These are phyloP conservation scores for Fissipunctia ypsillon DNA, from an alignment of 2,888 invertebrate genomes.

Conservation along the genomic window DNA sequence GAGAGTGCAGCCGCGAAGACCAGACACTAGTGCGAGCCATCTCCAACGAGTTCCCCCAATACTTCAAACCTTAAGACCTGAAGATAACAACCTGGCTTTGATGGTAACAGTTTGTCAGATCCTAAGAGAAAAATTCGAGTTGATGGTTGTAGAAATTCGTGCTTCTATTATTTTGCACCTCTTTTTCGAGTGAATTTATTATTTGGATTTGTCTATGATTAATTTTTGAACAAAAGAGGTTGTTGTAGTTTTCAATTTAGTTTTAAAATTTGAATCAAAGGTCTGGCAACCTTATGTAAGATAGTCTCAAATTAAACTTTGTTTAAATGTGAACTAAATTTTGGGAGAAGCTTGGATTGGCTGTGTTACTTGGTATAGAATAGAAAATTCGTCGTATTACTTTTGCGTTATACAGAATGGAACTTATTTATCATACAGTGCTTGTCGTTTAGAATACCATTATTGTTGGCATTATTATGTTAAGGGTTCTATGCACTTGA, in stretches of 20 bases:
- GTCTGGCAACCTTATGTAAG: constrained; percentile 37
- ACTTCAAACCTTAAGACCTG: constrained; percentile 91
- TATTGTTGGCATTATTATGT: constrained; percentile 24
- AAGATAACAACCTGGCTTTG: constrained; percentile 39
- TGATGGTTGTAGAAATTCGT: constrained; percentile 12
- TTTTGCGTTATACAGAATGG: constrained; percentile 1
- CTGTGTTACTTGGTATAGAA: constrained; percentile 47
- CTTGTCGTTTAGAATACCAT: constrained; percentile 26
- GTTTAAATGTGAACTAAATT: constrained; percentile 27
- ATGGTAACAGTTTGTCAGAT: constrained; percentile 45
- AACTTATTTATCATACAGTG: constrained; percentile 24
- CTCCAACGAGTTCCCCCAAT: constrained; percentile 95
- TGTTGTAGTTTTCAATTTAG: not conserved
- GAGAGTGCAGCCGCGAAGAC: constrained; percentile 93
- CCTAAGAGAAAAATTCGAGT: constrained; percentile 2
- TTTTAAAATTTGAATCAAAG: constrained; percentile 26
- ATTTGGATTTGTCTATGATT: constrained; percentile 18
- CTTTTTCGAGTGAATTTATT: constrained; percentile 7
- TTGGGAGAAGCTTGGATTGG: constrained; percentile 39
- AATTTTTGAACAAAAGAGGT: constrained; percentile 8
- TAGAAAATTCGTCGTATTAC: constrained; percentile 17
- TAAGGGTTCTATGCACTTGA: not conserved
- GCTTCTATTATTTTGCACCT: not conserved
- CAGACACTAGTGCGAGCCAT: constrained; percentile 95
- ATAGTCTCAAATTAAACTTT: constrained; percentile 33